Percentiles rank a stretch among this genome's conserved stretches.
These are phyloP conservation scores for Origma solitaria DNA, from an alignment of 2,113 vertebrate species.

Conservation along the genomic window DNA sequence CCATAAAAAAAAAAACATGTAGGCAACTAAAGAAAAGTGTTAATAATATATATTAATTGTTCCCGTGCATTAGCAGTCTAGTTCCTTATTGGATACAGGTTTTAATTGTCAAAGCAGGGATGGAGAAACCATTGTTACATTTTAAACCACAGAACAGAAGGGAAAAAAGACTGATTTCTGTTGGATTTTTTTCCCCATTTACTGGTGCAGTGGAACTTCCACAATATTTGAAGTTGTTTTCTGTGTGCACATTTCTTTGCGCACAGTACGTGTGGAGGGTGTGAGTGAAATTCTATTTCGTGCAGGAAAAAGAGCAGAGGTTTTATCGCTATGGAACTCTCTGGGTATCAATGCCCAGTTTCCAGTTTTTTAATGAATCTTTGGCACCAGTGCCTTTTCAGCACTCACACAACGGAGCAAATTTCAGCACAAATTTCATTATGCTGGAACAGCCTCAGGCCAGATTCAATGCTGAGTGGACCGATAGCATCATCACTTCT, in stretches of 20 bases:
- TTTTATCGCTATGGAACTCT: not conserved
- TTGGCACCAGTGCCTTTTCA: not conserved
- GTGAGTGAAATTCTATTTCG: not conserved
- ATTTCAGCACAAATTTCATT: not conserved
- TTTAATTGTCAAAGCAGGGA: not conserved
- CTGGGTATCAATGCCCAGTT: not conserved
- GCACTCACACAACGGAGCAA: not conserved
- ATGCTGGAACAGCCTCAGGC: not conserved
- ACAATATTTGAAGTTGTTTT: not conserved
- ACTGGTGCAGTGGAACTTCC: not conserved
- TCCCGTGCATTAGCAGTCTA: not conserved
- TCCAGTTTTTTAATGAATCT: not conserved
- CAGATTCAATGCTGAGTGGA: not conserved
- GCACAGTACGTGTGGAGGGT: not conserved
- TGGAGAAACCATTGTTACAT: not conserved
- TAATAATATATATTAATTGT: not conserved
- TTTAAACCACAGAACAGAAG: not conserved
- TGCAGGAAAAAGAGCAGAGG: not conserved
- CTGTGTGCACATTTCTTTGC: not conserved
- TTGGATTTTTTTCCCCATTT: not conserved
- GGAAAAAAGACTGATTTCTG: not conserved
- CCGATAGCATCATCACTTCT: not conserved
- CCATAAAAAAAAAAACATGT: not conserved
- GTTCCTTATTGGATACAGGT: not conserved
- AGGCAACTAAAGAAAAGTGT: not conserved